Evolutionary conservation across 2,888 invertebrate genomes (phyloP).

Genomic region (Hemaris fuciformis): DNA sequence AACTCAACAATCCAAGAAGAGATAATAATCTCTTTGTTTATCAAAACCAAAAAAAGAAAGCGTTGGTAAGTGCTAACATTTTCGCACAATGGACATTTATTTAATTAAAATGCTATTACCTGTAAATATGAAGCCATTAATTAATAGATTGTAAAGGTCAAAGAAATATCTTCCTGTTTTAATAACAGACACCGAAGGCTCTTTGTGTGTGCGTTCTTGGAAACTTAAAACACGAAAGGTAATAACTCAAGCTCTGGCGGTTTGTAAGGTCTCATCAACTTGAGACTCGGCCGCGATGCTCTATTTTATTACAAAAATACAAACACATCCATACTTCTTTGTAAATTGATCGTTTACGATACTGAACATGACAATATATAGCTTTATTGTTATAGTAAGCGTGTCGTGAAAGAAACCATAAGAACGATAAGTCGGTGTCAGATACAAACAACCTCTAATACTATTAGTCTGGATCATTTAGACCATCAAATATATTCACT

Average conservation of each 20-base stretch:
- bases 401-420: too few relatives aligned
- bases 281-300: too few relatives aligned
- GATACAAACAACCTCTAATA: too few relatives aligned
- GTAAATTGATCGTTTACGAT: too few relatives aligned
- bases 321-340: too few relatives aligned
- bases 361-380: too few relatives aligned
- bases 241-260: background rate
- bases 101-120: slow-evolving; percentile 12
- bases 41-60: background rate
- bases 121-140: background rate
- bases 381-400: too few relatives aligned
- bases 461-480: too few relatives aligned
- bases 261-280: background rate
- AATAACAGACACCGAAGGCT: background rate
- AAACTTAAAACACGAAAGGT: background rate
- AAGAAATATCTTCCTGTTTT: slow-evolving; percentile 4
- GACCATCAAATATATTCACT: too few relatives aligned
- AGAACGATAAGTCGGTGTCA: too few relatives aligned
- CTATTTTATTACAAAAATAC: too few relatives aligned
- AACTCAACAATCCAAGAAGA: too few relatives aligned
- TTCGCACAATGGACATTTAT: background rate
- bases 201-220: background rate
- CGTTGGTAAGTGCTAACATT: background rate
- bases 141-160: slow-evolving; percentile 8
- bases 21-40: background rate